Evolutionary conservation across 2,113 vertebrate genomes (phyloP).

Genomic region (Phrynocephalus versicolor): DNA sequence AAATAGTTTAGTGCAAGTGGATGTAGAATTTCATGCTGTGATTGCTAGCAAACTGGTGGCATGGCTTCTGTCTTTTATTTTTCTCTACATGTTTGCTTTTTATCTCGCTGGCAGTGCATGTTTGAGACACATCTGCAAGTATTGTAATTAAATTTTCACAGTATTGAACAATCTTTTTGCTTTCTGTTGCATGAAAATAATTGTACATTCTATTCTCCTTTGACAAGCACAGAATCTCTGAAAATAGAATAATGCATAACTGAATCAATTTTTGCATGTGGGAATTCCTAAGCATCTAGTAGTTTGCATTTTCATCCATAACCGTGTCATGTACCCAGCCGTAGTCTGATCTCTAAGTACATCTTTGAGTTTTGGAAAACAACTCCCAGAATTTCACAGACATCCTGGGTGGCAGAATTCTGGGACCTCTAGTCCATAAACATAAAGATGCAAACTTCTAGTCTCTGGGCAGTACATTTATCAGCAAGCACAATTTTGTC

Average conservation of each 20-base stretch:
- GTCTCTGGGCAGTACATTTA: no score
- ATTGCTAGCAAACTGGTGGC: background rate
- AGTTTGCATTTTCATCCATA: background rate
- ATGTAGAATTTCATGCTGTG: background rate
- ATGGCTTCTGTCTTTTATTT: no score
- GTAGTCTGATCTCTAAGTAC: background rate
- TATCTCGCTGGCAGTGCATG: background rate
- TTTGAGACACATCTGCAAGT: background rate
- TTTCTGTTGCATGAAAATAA: background rate
- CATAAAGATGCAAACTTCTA: no score
- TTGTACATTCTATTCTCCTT: background rate
- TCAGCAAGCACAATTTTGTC: no score
- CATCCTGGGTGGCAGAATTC: no score
- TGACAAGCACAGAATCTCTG: background rate
- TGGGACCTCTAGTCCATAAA: no score
- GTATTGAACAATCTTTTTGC: background rate
- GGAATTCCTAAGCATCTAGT: background rate
- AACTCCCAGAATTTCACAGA: no score
- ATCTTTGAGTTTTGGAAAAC: background rate
- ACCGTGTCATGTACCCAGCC: background rate
- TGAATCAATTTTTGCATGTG: background rate
- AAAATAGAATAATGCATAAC: background rate
- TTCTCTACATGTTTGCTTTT: no score
- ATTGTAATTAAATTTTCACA: background rate
- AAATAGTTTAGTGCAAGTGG: background rate